Evolutionary conservation across 2,113 vertebrate species (phyloP).

Genomic region (Etheostoma spectabile): DNA sequence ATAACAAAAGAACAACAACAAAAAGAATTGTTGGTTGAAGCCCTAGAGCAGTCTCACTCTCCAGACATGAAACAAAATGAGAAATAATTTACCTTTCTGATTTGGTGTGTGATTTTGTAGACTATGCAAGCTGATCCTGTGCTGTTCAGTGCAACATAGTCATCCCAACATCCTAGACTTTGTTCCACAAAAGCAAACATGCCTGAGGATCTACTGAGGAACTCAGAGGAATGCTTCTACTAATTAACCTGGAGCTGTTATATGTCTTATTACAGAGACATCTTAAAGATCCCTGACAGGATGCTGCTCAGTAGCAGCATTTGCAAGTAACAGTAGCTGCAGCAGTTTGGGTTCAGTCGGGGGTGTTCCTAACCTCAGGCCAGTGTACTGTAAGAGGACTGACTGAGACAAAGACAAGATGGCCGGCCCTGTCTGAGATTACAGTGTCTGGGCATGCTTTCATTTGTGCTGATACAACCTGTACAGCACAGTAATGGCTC

Average conservation of each 20-base stretch:
- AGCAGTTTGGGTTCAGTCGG: slow-evolving; percentile 47
- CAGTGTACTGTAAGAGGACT: slow-evolving; percentile 20
- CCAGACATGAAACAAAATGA: background rate
- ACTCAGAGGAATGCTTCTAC: background rate
- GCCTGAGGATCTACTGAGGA: background rate
- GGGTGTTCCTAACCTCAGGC: slow-evolving; percentile 58
- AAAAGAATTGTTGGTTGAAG: background rate
- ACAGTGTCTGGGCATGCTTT: slow-evolving; percentile 55
- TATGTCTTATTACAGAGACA: background rate
- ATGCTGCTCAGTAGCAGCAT: slow-evolving; percentile 10
- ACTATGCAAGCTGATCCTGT: background rate
- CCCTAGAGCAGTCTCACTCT: background rate
- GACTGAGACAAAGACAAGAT: slow-evolving; percentile 75
- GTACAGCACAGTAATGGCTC: slow-evolving; percentile 18
- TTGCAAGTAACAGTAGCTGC: slow-evolving; percentile 48
- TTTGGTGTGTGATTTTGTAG: background rate
- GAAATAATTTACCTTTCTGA: background rate
- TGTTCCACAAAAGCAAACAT: slow-evolving; percentile 9
- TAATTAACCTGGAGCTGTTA: background rate
- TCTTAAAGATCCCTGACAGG: slow-evolving; percentile 5
- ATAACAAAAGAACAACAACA: background rate
- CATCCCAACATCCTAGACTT: background rate
- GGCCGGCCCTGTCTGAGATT: slow-evolving; percentile 55
- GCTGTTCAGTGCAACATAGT: background rate
- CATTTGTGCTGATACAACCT: slow-evolving; percentile 18